Base-by-base conservation (phyloP, 2,797 vertebrate species). In the Tokudaia muenninki region DNA sequence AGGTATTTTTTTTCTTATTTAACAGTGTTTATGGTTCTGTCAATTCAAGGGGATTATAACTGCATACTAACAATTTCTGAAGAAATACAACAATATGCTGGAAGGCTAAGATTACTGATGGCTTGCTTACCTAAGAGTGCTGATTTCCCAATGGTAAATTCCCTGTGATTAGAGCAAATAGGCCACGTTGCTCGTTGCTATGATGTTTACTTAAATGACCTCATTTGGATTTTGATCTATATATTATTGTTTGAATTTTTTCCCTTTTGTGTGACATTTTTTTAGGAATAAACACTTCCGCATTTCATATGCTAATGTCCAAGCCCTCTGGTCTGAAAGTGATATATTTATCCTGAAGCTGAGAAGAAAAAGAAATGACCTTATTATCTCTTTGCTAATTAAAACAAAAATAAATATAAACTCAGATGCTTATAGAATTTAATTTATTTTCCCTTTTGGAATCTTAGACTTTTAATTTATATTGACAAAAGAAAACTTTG, bases 21-120 rank as follows among this genome's bases (percentile, higher is more conserved):
- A 86, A 59, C 22, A 31, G 14, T 78, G 9, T 95, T 94, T 96
- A 90, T 74, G 90, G 61, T 82, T 90, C 87, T 95, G 84, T 96
- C 91, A 97, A 97, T 87, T 67, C 52, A 92, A 93, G 59, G 57
- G 52, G 88, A 90, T 82, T 16, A 72, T 24, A 92, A 92, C 61
- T 81, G 29, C 47, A 84, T 44, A 67, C 57, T 94, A 93, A 97
- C 31, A 57, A 34, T 67, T 72, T 87, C 90, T 79, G 59, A 90
- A 92, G 92, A 97, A 94, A 94, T 83, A 89, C 0, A 92, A 61
- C 34, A 57, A 81, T 47, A 50, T 17, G 65, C 21, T 84, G 63
- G 65, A 96, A 59, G 89, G 59, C 70, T 86, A 24, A 81, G 14
- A 22, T 83, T 83, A 92, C 57, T 81, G 80, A 87, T 4, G 52